A percentile compares a stretch with the other conserved stretches of the same genome.
Conservation (phyloP, 2,797 vertebrate genomes). For the Somateria mollissima region DNA sequence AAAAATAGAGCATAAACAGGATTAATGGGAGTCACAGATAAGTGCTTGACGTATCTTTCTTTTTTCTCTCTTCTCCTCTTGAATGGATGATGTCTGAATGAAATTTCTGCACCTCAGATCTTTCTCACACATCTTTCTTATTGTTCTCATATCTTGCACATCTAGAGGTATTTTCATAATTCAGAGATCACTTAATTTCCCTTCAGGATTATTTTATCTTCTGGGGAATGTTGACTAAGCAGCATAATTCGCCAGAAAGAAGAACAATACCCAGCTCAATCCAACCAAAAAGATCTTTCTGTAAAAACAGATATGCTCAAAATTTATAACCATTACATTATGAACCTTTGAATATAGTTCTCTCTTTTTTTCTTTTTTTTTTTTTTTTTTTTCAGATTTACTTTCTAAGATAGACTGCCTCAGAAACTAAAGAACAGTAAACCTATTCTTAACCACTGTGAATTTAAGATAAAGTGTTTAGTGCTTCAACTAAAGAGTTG, state of each 20-base stretch:
- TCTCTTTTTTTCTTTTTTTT: background rate
- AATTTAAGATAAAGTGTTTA: background rate
- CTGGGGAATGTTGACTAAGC: background rate
- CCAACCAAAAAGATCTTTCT: background rate
- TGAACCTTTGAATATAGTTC: background rate
- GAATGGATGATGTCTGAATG: background rate
- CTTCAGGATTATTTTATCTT: background rate
- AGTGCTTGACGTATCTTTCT: background rate
- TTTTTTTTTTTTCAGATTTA: background rate
- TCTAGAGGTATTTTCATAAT: background rate
- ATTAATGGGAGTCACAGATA: background rate
- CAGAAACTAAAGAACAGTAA: background rate
- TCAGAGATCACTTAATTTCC: background rate
- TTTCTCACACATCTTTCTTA: background rate
- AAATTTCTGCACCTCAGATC: background rate
- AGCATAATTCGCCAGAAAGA: background rate
- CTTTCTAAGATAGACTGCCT: background rate
- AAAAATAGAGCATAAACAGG: background rate
- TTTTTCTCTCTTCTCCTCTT: background rate
- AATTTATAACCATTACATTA: background rate
- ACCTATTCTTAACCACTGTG: background rate
- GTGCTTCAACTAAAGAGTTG: background rate
- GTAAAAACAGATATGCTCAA: background rate
- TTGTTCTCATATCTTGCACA: background rate
- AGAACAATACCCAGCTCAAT: background rate